Percentiles rank a stretch among this genome's conserved stretches.
These are phyloP conservation scores for Hydractinia symbiolongicarpus DNA, from an alignment of 30 jellyfish, hydroid and myxozoan species.

Conservation along the genomic window DNA sequence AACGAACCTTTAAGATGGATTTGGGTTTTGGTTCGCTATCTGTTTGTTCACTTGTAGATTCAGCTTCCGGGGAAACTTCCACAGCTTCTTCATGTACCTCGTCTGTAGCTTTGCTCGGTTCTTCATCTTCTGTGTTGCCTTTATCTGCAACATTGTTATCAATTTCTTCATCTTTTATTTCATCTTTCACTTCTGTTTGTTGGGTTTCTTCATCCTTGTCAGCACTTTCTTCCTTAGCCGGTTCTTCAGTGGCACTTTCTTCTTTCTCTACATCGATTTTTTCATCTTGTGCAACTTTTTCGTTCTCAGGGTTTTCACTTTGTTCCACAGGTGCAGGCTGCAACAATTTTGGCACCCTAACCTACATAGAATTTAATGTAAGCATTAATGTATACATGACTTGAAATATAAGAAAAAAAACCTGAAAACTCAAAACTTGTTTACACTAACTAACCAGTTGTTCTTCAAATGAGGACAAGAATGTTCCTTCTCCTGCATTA, in stretches of 20 bases:
- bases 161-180: neutral
- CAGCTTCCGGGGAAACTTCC: neutral
- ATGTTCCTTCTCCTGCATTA: neutral
- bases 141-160: constrained; percentile 1
- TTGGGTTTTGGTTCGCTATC: neutral
- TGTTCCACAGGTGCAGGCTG: constrained; percentile 4
- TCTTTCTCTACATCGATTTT: constrained; percentile 7
- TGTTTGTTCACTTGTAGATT: neutral
- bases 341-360: constrained; percentile 22
- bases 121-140: neutral
- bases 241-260: constrained; percentile 17
- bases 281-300: constrained; percentile 11
- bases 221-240: neutral
- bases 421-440: neutral
- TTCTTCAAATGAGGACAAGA: neutral
- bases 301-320: neutral
- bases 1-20: constrained; percentile 20
- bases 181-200: neutral
- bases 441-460: neutral
- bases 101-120: neutral
- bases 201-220: neutral
- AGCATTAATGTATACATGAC: neutral
- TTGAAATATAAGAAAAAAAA: neutral
- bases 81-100: neutral
- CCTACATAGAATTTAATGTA: neutral